Percentiles rank a stretch among this genome's conserved stretches.
phyloP scores from a whole-genome alignment of 2,888 invertebrate species.

The Poecilobothrus nobilitatus region DNA sequence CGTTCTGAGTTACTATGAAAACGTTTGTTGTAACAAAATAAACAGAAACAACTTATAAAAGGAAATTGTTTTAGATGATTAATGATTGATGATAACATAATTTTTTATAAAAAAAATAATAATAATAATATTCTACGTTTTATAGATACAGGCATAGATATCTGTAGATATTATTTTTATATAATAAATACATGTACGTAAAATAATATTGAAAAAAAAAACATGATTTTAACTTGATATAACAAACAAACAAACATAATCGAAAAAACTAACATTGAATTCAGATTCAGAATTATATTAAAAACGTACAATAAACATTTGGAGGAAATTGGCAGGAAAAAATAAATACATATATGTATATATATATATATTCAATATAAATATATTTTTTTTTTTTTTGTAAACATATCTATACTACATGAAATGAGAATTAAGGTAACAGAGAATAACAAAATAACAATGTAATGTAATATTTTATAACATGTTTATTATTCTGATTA shows the following conservation, averaged over 20 bases:
- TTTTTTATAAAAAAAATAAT: not conserved
- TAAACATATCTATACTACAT: no score
- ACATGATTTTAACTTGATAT: not conserved
- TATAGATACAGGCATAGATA: not conserved
- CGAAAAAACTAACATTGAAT: no score
- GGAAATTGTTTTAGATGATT: constrained; percentile 6
- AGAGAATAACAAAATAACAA: not conserved
- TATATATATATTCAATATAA: no score
- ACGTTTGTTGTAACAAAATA: constrained; percentile 6
- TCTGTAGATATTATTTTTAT: not conserved
- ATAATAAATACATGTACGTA: not conserved
- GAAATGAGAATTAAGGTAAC: not conserved
- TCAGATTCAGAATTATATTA: not conserved
- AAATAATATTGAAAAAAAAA: not conserved
- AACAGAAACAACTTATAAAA: constrained; percentile 6
- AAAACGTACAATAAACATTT: not conserved
- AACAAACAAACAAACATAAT: not conserved
- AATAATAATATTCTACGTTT: no score
- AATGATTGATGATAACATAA: constrained; percentile 6
- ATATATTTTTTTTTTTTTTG: no score
- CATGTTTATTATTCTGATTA: not conserved
- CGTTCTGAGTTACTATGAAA: not conserved
- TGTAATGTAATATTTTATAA: constrained; percentile 4
- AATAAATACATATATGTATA: not conserved
- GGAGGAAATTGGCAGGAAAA: not conserved